Percentiles rank a stretch among this genome's conserved stretches.
phyloP scores from a whole-genome alignment of 2,888 invertebrate species.

The Cantharis rustica region DNA sequence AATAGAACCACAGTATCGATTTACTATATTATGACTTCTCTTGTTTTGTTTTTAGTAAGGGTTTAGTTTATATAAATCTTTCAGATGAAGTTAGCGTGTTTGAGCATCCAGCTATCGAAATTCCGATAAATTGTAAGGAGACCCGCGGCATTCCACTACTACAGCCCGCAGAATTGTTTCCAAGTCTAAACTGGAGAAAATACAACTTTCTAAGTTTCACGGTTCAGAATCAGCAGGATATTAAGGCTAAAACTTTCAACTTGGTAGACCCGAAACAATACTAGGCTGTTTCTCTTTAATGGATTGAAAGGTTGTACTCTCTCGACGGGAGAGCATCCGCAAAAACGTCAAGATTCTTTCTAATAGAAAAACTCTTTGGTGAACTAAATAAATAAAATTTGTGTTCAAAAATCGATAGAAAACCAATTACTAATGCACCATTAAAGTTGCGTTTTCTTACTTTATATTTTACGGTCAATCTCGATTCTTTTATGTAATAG shows the following conservation, averaged over 20 bases:
- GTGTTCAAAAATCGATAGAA: neutral
- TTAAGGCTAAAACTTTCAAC: slow-evolving; percentile 25
- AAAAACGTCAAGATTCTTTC: slow-evolving; percentile 5
- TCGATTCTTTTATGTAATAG: neutral
- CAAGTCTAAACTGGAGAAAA: slow-evolving; percentile 29
- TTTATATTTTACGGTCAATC: neutral
- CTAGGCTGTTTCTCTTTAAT: slow-evolving; percentile 21
- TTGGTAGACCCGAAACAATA: slow-evolving; percentile 27
- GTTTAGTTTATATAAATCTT: slow-evolving; percentile 21
- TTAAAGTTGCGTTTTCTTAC: neutral
- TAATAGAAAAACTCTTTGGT: neutral
- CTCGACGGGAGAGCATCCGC: slow-evolving; percentile 6
- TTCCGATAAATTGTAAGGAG: slow-evolving; percentile 28
- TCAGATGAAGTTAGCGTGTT: slow-evolving; percentile 28
- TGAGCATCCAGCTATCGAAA: slow-evolving; percentile 29
- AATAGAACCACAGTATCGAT: slow-evolving; percentile 15
- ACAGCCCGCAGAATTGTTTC: slow-evolving; percentile 29
- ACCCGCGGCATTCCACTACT: slow-evolving; percentile 20
- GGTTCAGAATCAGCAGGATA: slow-evolving; percentile 27
- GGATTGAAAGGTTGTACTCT: slow-evolving; percentile 21
- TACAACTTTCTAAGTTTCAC: slow-evolving; percentile 28
- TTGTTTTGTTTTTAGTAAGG: slow-evolving; percentile 10
- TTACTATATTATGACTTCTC: slow-evolving; percentile 13
- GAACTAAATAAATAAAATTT: neutral
- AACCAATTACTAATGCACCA: neutral